These are phyloP conservation scores for Cottoperca gobio DNA, from an alignment of 2,797 vertebrate species.

Conservation along the genomic window DNA sequence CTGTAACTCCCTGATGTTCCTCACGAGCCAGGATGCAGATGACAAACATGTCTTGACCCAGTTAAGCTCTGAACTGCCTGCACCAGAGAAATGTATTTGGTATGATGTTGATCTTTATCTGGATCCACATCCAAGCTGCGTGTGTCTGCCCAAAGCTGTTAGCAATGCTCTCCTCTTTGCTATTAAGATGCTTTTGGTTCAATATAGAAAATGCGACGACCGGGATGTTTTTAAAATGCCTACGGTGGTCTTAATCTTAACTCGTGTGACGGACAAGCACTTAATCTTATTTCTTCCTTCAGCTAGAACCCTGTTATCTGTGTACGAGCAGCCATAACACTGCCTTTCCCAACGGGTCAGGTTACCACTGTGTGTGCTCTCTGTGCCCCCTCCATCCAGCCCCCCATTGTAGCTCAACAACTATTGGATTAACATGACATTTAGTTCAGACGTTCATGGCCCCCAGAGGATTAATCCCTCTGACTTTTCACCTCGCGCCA, in stretches of 20 bases:
- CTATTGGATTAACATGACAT: neutral
- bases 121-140: constrained; percentile 19
- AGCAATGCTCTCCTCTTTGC: neutral
- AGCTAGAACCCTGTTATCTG: constrained; percentile 26
- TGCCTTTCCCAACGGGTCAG: constrained; percentile 37
- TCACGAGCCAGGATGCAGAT: constrained; percentile 4
- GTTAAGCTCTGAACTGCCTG: constrained; percentile 19
- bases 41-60: constrained; percentile 31
- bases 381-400: neutral
- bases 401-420: neutral
- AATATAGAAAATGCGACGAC: neutral
- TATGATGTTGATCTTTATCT: constrained; percentile 27
- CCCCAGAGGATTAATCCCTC: neutral
- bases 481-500: neutral
- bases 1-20: neutral
- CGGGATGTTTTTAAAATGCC: neutral
- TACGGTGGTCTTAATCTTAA: constrained; percentile 26
- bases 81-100: constrained; percentile 1
- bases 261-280: constrained; percentile 7
- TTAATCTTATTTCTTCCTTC: constrained; percentile 10
- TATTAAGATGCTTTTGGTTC: constrained; percentile 17
- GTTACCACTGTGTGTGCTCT: constrained; percentile 48
- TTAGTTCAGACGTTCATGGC: neutral
- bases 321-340: constrained; percentile 45
- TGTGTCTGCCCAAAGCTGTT: constrained; percentile 29